These are phyloP conservation scores for Galleria mellonella DNA, from an alignment of 1,140 invertebrate genomes.

Conservation along the genomic window DNA sequence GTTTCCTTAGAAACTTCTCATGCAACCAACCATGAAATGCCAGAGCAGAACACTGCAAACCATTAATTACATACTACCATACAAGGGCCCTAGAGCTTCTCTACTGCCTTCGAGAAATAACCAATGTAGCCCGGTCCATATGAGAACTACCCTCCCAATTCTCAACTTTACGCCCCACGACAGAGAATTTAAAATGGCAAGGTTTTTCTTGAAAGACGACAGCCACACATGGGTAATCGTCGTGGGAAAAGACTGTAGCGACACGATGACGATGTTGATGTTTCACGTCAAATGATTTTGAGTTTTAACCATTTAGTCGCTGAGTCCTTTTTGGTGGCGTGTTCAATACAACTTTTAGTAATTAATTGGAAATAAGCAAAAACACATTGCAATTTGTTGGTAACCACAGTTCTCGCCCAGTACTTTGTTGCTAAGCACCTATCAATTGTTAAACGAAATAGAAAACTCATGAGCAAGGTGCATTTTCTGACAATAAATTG, in stretches of 20 bases:
- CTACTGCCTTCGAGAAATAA: constrained; percentile 40
- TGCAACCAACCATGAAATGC: constrained; percentile 61
- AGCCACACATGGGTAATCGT: constrained; percentile 48
- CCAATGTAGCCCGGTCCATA: constrained; percentile 27
- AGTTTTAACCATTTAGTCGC: constrained; percentile 6
- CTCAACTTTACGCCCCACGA: constrained; percentile 9
- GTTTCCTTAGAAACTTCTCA: constrained; percentile 60
- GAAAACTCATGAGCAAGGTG: no score
- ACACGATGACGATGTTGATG: constrained; percentile 29
- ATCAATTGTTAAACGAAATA: no score
- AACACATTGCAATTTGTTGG: constrained; percentile 44
- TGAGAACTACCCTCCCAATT: constrained; percentile 13
- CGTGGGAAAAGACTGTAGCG: constrained; percentile 52
- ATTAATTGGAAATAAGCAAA: constrained; percentile 46
- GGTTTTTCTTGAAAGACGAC: constrained; percentile 21
- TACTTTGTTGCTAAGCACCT: constrained; percentile 17
- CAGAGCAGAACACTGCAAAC: constrained; percentile 41
- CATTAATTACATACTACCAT: constrained; percentile 63
- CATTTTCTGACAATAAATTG: no score
- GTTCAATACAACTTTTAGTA: constrained; percentile 24
- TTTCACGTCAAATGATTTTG: constrained; percentile 16
- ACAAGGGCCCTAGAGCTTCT: constrained; percentile 47
- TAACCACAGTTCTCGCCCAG: constrained; percentile 29
- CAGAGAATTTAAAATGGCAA: constrained; percentile 7
- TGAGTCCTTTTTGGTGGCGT: constrained; percentile 16